Evolutionary conservation across 2,888 invertebrate genomes (phyloP).

Genomic region (Sphecodes monilicornis): DNA sequence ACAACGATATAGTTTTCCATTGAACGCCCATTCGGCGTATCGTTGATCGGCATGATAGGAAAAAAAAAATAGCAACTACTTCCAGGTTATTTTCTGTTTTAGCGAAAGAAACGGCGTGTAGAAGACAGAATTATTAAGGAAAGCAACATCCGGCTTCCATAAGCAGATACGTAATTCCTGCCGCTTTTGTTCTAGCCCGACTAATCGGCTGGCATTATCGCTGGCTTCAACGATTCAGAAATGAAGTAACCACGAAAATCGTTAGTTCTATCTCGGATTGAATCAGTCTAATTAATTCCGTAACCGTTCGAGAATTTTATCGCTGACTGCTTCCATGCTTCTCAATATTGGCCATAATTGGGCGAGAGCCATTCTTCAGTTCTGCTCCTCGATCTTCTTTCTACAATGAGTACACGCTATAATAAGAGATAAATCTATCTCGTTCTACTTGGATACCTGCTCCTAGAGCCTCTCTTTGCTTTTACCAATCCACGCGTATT

Average conservation of each 20-base stretch:
- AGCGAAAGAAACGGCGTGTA: constrained; percentile 42
- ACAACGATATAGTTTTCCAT: not conserved
- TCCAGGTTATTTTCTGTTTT: constrained; percentile 42
- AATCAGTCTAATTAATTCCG: constrained; percentile 59
- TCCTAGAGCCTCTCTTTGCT: not conserved
- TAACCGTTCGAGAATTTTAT: constrained; percentile 51
- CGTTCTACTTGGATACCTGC: constrained; percentile 5
- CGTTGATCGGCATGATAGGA: constrained; percentile 32
- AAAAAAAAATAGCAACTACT: constrained; percentile 23
- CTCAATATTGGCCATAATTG: constrained; percentile 51
- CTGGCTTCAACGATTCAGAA: constrained; percentile 55
- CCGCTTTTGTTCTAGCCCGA: constrained; percentile 59
- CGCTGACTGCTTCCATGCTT: constrained; percentile 51
- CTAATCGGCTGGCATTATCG: constrained; percentile 56
- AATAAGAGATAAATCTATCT: constrained; percentile 12
- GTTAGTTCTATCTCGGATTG: constrained; percentile 51
- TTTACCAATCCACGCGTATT: not conserved
- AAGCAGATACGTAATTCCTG: constrained; percentile 42
- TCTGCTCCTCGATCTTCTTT: constrained; percentile 22
- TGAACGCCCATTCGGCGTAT: constrained; percentile 8
- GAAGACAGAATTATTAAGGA: constrained; percentile 53
- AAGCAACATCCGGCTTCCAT: constrained; percentile 56
- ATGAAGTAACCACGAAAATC: constrained; percentile 58
- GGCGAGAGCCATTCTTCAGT: constrained; percentile 11
- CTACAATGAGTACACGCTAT: constrained; percentile 15